Percentiles rank a stretch among this genome's conserved stretches.
Evolutionary conservation across 2,797 vertebrate species (phyloP).

Genomic region (Pyrocephalus nanus): DNA sequence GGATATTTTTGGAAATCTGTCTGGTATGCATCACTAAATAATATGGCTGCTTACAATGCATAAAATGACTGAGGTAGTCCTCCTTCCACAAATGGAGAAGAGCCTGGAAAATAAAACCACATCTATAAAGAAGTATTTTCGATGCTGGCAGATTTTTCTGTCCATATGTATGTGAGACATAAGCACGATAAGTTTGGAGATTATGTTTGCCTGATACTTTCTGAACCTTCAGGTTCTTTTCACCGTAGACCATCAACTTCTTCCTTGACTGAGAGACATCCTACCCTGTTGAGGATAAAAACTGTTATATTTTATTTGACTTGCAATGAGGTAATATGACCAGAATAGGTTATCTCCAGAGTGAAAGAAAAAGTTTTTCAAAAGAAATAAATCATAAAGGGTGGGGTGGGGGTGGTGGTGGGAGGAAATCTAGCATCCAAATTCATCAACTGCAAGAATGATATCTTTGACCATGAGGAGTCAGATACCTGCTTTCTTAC

Average conservation of each 20-base stretch:
- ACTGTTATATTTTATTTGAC: not conserved
- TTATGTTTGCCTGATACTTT: not conserved
- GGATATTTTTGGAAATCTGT: not conserved
- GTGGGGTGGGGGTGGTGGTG: too few species aligned
- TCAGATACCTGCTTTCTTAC: not conserved
- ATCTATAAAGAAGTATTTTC: not conserved
- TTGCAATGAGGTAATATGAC: not conserved
- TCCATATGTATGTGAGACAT: not conserved
- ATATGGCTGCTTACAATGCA: not conserved
- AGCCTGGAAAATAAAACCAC: not conserved
- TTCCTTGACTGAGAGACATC: not conserved
- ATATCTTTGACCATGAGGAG: fast-evolving
- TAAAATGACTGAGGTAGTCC: not conserved
- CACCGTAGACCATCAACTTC: not conserved
- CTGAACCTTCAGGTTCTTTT: not conserved
- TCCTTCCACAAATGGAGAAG: not conserved
- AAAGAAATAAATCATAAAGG: not conserved
- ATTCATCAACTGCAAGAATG: not conserved
- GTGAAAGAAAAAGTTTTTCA: not conserved
- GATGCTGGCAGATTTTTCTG: not conserved
- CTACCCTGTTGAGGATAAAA: not conserved
- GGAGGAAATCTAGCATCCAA: not conserved
- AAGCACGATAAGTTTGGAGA: not conserved
- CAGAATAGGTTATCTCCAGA: not conserved
- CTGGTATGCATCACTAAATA: not conserved